phyloP scores from a whole-genome alignment of 2,888 invertebrate genomes.

The Coenonympha arcania region DNA sequence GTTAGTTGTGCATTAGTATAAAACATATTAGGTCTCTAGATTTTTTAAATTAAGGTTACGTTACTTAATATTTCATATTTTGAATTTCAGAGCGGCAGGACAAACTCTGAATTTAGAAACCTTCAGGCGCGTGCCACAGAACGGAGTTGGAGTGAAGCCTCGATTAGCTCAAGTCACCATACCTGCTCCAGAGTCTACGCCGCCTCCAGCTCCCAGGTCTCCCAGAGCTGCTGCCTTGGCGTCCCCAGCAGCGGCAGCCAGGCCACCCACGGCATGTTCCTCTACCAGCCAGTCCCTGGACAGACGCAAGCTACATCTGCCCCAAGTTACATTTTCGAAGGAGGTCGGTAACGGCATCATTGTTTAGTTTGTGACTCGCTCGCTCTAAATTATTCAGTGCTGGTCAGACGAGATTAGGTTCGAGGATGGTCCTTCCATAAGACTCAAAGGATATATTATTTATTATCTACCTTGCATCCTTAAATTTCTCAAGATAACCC shows the following conservation, averaged over 20 bases:
- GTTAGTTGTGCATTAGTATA: too few species aligned
- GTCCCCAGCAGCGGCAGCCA: constrained; percentile 58
- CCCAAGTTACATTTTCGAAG: constrained; percentile 89
- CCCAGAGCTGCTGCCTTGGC: constrained; percentile 52
- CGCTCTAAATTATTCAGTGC: constrained; percentile 5
- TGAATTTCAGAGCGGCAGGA: constrained; percentile 74
- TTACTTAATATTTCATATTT: background rate
- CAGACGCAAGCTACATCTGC: constrained; percentile 79
- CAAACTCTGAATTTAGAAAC: constrained; percentile 81
- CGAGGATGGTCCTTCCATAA: too few species aligned
- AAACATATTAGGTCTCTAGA: background rate
- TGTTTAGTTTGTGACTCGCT: constrained; percentile 68
- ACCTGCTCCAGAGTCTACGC: constrained; percentile 54
- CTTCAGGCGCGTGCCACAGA: constrained; percentile 75
- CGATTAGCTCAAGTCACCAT: constrained; percentile 48
- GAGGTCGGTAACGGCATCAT: constrained; percentile 94
- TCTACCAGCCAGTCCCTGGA: constrained; percentile 76
- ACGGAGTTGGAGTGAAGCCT: constrained; percentile 50
- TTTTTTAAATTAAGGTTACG: background rate
- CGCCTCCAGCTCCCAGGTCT: constrained; percentile 60
- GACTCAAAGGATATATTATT: too few species aligned
- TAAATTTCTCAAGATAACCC: too few species aligned
- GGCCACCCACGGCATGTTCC: constrained; percentile 82
- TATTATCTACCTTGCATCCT: too few species aligned
- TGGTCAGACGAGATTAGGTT: constrained; percentile 10